Conservation (phyloP, 2,113 vertebrate species). For the Dicaeum eximium region DNA sequence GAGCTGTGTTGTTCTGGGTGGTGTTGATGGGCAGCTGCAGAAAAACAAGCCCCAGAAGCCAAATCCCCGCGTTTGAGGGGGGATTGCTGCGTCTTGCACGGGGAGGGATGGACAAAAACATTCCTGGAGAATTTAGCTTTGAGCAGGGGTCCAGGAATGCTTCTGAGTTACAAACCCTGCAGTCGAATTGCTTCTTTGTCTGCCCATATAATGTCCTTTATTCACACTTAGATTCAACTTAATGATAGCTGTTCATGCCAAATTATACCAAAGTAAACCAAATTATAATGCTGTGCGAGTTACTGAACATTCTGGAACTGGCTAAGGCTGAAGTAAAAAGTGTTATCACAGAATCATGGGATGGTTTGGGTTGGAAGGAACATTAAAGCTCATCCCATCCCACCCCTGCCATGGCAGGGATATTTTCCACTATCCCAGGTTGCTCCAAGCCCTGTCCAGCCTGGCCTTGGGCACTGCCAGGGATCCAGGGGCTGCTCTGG, state of each 20-base stretch:
- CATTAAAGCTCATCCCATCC: rapidly evolving
- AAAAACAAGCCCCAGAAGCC: background rate
- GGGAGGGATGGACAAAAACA: rapidly evolving
- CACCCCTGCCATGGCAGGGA: background rate
- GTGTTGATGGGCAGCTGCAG: background rate
- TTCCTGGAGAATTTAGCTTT: background rate
- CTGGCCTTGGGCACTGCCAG: background rate
- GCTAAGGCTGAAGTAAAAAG: background rate
- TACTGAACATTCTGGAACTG: rapidly evolving
- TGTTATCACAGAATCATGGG: rapidly evolving
- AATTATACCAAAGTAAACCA: rapidly evolving
- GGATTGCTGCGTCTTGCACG: rapidly evolving
- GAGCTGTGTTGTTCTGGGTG: rapidly evolving
- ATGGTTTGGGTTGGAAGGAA: background rate
- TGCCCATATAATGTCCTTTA: background rate
- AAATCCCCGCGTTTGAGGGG: rapidly evolving
- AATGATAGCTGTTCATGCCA: too few relatives aligned
- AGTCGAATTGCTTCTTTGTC: background rate
- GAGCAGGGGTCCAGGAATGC: background rate
- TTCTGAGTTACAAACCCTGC: too few relatives aligned
- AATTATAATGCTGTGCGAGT: rapidly evolving
- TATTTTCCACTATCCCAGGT: rapidly evolving
- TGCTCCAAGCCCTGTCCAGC: rapidly evolving
- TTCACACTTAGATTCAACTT: background rate
- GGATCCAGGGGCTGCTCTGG: background rate